These are phyloP conservation scores for Lepus timidus DNA, from an alignment of 2,113 vertebrate genomes.

Conservation along the genomic window DNA sequence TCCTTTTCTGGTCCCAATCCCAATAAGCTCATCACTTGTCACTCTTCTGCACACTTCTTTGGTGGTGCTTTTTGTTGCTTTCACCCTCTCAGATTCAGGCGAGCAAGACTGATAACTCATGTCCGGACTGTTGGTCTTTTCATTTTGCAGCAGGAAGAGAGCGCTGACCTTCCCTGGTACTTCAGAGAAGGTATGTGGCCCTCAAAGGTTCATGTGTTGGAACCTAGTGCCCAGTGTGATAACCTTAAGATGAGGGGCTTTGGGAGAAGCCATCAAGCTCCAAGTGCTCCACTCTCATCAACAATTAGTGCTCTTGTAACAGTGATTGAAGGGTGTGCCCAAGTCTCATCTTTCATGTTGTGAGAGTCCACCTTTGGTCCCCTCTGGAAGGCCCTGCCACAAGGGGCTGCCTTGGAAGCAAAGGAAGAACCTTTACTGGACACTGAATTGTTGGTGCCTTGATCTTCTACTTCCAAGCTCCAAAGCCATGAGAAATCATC, in stretches of 20 bases:
- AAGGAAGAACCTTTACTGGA: not conserved
- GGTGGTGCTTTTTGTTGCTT: not conserved
- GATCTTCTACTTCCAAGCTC: not conserved
- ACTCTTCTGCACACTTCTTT: not conserved
- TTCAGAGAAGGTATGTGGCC: not conserved
- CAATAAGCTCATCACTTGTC: not conserved
- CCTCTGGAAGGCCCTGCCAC: not conserved
- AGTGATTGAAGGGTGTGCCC: not conserved
- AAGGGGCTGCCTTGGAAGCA: not conserved
- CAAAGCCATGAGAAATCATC: not conserved
- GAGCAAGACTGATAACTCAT: not conserved
- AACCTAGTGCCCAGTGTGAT: not conserved
- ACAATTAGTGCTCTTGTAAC: not conserved
- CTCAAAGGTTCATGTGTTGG: not conserved
- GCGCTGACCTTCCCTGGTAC: not conserved
- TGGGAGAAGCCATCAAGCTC: not conserved
- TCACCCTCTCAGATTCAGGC: not conserved
- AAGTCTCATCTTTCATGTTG: not conserved
- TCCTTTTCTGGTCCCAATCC: not conserved
- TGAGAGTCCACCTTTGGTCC: not conserved
- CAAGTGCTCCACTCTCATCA: not conserved
- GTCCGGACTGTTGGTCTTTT: not conserved
- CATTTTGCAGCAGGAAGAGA: not conserved
- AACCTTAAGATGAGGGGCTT: not conserved
- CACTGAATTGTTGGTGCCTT: not conserved